These are phyloP conservation scores for Epistrophella euchroma DNA, from an alignment of 2,888 invertebrate species.

Conservation along the genomic window DNA sequence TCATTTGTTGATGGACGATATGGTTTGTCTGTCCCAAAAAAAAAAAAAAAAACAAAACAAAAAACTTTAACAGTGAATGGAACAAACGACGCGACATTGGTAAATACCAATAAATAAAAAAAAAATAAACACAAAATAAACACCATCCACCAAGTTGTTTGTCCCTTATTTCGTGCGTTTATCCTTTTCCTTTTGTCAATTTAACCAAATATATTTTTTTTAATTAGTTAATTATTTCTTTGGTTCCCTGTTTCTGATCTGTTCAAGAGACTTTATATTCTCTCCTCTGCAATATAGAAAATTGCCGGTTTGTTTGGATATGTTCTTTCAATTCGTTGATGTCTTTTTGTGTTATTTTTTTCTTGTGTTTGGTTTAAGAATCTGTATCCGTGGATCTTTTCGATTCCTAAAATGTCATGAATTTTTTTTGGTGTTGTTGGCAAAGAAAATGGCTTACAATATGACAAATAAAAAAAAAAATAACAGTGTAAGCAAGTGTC, in stretches of 20 bases:
- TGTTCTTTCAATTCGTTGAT: constrained; percentile 31
- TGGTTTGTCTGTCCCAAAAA: constrained; percentile 50
- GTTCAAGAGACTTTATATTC: constrained; percentile 27
- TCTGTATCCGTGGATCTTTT: constrained; percentile 66
- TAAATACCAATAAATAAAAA: neutral
- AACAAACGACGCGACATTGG: constrained; percentile 21
- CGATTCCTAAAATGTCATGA: constrained; percentile 65
- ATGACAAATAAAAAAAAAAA: neutral
- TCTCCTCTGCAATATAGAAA: constrained; percentile 10
- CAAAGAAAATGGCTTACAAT: constrained; percentile 34
- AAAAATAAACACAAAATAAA: constrained; percentile 30
- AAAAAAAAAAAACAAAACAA: constrained; percentile 16
- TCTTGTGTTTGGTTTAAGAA: constrained; percentile 23
- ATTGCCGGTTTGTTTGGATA: neutral
- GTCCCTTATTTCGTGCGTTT: constrained; percentile 60
- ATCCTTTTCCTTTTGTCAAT: constrained; percentile 51
- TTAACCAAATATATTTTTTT: constrained; percentile 65
- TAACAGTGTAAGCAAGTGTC: constrained; percentile 49
- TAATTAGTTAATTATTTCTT: constrained; percentile 71
- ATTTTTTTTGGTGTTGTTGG: constrained; percentile 40
- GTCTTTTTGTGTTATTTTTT: neutral
- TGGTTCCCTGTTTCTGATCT: constrained; percentile 60
- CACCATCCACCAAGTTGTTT: constrained; percentile 41
- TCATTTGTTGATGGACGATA: constrained; percentile 62
- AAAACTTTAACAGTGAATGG: constrained; percentile 13